Evolutionary conservation across 2,797 vertebrate genomes (phyloP).

Genomic region (Microchirus variegatus): DNA sequence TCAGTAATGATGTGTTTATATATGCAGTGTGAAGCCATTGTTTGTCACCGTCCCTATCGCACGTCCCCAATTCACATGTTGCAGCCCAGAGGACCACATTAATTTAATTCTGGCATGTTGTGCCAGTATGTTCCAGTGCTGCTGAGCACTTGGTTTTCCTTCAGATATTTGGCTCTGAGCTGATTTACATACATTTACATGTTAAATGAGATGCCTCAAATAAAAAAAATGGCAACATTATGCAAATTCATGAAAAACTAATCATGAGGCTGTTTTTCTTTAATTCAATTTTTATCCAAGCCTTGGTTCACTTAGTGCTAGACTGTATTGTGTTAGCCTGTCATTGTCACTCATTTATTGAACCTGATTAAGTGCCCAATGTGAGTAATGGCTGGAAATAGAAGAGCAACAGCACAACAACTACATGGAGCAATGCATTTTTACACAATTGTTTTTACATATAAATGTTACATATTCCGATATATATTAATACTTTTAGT

Average conservation of each 20-base stretch:
- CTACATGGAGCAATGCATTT: too few relatives aligned
- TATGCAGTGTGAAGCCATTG: background rate
- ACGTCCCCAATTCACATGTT: conserved; percentile 25
- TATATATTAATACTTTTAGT: too few relatives aligned
- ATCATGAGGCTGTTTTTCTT: conserved; percentile 35
- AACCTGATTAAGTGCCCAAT: too few relatives aligned
- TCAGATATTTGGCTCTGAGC: conserved; percentile 37
- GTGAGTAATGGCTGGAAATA: too few relatives aligned
- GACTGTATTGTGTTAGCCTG: too few relatives aligned
- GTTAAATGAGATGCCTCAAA: conserved; percentile 49
- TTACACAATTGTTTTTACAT: too few relatives aligned
- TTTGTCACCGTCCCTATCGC: conserved; percentile 17
- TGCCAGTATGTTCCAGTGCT: conserved; percentile 25
- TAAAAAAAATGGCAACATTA: conserved; percentile 45
- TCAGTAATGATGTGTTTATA: background rate
- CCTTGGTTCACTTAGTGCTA: background rate
- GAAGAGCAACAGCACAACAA: too few relatives aligned
- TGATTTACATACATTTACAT: conserved; percentile 66
- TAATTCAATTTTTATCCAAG: background rate
- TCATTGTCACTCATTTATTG: too few relatives aligned
- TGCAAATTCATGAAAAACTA: conserved; percentile 45
- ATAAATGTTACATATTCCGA: too few relatives aligned
- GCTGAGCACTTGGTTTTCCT: conserved; percentile 35
- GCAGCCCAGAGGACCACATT: conserved; percentile 42
- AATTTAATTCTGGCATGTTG: conserved; percentile 50